Conservation (phyloP, 2,888 invertebrate species). For the Rhagium mordax region DNA sequence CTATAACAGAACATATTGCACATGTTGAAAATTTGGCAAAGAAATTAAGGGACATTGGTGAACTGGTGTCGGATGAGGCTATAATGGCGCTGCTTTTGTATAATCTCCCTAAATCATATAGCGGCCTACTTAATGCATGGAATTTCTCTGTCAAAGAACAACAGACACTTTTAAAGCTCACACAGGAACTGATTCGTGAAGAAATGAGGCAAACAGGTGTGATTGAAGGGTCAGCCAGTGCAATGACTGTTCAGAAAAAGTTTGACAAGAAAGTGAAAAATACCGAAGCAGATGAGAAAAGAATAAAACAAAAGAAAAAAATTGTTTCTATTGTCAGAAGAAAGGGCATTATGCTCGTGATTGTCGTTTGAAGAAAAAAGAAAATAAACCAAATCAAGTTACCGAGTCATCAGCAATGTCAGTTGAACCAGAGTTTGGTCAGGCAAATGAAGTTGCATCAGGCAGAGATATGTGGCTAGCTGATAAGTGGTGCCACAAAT, state of each 20-base stretch:
- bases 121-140: too few relatives aligned
- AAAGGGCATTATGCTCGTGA: background rate
- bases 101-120: too few relatives aligned
- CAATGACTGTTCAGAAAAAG: background rate
- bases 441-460: background rate
- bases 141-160: too few relatives aligned
- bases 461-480: conserved; percentile 10
- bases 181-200: background rate
- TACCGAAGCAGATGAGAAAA: background rate
- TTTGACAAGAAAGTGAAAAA: background rate
- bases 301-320: background rate
- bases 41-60: too few relatives aligned
- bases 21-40: too few relatives aligned
- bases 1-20: too few relatives aligned
- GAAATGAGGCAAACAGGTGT: background rate
- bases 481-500: conserved; percentile 11
- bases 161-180: too few relatives aligned
- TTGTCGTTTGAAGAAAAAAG: background rate
- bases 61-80: too few relatives aligned
- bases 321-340: background rate
- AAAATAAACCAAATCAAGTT: too few relatives aligned
- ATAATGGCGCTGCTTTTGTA: too few relatives aligned
- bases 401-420: too few relatives aligned
- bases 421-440: background rate
- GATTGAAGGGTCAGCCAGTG: background rate